These are phyloP conservation scores for Andrena bicolor DNA, from an alignment of 2,888 invertebrate species.

Conservation along the genomic window DNA sequence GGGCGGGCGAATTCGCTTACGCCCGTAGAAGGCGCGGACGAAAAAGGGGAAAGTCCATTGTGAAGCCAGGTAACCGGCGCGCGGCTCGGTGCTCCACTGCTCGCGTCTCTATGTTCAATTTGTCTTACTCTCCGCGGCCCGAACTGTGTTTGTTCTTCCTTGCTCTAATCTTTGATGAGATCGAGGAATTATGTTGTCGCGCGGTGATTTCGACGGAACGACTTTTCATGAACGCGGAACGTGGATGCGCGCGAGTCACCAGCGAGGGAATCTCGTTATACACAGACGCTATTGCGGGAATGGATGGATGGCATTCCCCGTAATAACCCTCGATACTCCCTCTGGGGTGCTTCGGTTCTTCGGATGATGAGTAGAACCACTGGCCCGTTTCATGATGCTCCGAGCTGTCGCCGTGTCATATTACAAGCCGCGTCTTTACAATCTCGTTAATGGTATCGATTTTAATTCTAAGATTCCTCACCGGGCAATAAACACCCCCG, in stretches of 20 bases:
- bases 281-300: slow-evolving; percentile 29
- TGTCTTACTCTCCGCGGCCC: slow-evolving; percentile 29
- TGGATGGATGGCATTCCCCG: slow-evolving; percentile 36
- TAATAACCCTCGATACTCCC: slow-evolving; percentile 62
- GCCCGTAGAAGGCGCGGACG: slow-evolving; percentile 14
- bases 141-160: slow-evolving; percentile 16
- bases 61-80: slow-evolving; percentile 39
- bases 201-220: slow-evolving; percentile 54
- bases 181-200: slow-evolving; percentile 73
- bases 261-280: slow-evolving; percentile 46
- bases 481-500: slow-evolving; percentile 14
- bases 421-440: slow-evolving; percentile 32
- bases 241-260: slow-evolving; percentile 1
- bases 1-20: slow-evolving; percentile 30
- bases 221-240: slow-evolving; percentile 51
- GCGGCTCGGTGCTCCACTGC: background rate
- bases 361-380: slow-evolving; percentile 46
- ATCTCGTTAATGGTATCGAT: slow-evolving; percentile 45
- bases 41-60: slow-evolving; percentile 53
- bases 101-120: slow-evolving; percentile 42
- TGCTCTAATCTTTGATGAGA: slow-evolving; percentile 71
- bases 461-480: slow-evolving; percentile 4
- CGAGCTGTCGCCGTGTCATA: slow-evolving; percentile 33
- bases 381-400: slow-evolving; percentile 48
- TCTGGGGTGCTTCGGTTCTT: slow-evolving; percentile 45